These are phyloP conservation scores for Leucoraja ocellata DNA, from an alignment of 2,797 vertebrate species.

Conservation along the genomic window DNA sequence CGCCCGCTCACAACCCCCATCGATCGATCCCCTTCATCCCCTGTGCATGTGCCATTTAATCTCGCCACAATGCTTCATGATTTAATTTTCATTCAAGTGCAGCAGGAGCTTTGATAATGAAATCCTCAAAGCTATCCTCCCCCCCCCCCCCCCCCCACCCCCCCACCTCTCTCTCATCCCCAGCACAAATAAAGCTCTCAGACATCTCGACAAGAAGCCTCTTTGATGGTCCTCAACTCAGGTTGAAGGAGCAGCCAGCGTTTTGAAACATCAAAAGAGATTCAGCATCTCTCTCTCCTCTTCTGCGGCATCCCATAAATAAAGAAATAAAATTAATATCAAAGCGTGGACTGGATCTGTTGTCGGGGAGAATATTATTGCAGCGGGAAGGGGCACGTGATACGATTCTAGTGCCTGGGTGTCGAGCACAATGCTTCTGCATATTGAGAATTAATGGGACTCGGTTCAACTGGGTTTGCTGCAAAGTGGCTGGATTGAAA, in stretches of 20 bases:
- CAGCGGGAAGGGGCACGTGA: not conserved
- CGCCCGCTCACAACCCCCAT: too few species aligned
- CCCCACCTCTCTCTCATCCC: not conserved
- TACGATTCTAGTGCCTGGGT: not conserved
- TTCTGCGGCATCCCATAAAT: not conserved
- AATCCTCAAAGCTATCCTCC: conserved; percentile 5
- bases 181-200: conserved; percentile 18
- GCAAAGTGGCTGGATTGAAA: not conserved
- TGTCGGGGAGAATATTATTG: not conserved
- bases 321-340: conserved; percentile 23
- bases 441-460: not conserved
- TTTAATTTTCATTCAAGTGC: conserved; percentile 24
- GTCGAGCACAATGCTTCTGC: not conserved
- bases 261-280: not conserved
- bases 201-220: not conserved
- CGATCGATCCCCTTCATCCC: too few species aligned
- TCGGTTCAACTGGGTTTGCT: not conserved
- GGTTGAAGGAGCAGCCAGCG: not conserved
- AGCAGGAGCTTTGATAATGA: conserved; percentile 6
- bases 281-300: not conserved
- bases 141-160: not conserved
- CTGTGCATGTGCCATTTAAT: not conserved
- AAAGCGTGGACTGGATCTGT: not conserved
- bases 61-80: not conserved
- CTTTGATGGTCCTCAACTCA: not conserved